These are phyloP conservation scores for Entosphenus tridentatus DNA, from an alignment of 2,113 vertebrate genomes.

Conservation along the genomic window DNA sequence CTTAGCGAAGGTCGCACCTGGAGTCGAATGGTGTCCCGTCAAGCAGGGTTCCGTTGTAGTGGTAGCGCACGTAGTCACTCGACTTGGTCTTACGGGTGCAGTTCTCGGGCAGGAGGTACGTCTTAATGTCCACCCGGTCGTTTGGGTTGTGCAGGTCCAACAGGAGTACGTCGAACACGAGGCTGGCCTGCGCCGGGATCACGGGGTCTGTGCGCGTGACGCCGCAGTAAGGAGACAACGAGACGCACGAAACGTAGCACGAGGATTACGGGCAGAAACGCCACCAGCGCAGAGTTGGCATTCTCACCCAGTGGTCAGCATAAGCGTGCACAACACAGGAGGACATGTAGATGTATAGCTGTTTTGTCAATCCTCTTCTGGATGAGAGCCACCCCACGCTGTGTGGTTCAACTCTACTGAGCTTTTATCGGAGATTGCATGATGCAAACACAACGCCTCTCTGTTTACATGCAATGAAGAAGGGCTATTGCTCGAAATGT, in stretches of 20 bases:
- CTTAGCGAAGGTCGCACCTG: slow-evolving; percentile 31
- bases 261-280: background rate
- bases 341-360: too few relatives aligned
- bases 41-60: slow-evolving; percentile 74
- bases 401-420: too few relatives aligned
- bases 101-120: slow-evolving; percentile 30
- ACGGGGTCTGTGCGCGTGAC: slow-evolving; percentile 41
- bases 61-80: slow-evolving; percentile 78
- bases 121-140: slow-evolving; percentile 45
- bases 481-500: too few relatives aligned
- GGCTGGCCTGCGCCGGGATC: slow-evolving; percentile 72
- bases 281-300: too few relatives aligned
- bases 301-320: too few relatives aligned
- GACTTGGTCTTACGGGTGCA: slow-evolving; percentile 38
- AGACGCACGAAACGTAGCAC: too few relatives aligned
- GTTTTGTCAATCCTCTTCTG: too few relatives aligned
- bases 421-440: too few relatives aligned
- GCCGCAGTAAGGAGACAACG: slow-evolving; percentile 2
- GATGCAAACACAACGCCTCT: too few relatives aligned
- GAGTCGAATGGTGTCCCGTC: slow-evolving; percentile 85
- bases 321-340: too few relatives aligned
- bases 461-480: too few relatives aligned
- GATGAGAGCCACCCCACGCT: too few relatives aligned
- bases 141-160: slow-evolving; percentile 84
- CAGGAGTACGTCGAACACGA: slow-evolving; percentile 72